These are phyloP conservation scores for Thera britannica DNA, from an alignment of 2,888 invertebrate genomes.

Conservation along the genomic window DNA sequence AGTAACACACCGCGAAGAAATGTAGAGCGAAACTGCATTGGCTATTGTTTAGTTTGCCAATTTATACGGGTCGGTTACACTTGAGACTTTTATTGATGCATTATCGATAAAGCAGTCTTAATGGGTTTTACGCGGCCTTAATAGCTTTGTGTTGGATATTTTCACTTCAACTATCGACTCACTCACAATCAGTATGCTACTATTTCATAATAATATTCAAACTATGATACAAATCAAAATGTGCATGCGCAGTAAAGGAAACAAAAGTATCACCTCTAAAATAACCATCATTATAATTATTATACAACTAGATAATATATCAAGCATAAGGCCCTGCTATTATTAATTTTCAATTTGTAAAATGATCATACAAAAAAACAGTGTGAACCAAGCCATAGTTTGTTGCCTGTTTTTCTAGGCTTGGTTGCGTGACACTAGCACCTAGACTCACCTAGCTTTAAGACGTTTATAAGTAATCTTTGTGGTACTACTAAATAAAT, in stretches of 20 bases:
- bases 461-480: too few relatives aligned
- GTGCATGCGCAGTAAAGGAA: not conserved
- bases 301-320: too few relatives aligned
- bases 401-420: too few relatives aligned
- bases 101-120: constrained; percentile 82
- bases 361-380: too few relatives aligned
- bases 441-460: too few relatives aligned
- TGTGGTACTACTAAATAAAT: too few relatives aligned
- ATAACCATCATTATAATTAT: not conserved
- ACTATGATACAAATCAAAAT: not conserved
- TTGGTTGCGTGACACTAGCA: too few relatives aligned
- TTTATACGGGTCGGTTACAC: constrained; percentile 85
- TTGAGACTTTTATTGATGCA: constrained; percentile 83
- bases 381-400: too few relatives aligned
- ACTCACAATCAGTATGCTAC: not conserved
- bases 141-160: constrained; percentile 74
- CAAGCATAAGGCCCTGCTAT: too few relatives aligned
- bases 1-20: constrained; percentile 79
- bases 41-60: constrained; percentile 84
- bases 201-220: not conserved
- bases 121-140: constrained; percentile 80
- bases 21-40: constrained; percentile 80
- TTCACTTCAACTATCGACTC: constrained; percentile 61
- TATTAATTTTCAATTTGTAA: too few relatives aligned
- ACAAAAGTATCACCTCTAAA: not conserved